A percentile compares a stretch with the other conserved stretches of the same genome.
Conservation (phyloP, 2,113 vertebrate genomes). For the Butastur rufipennis region DNA sequence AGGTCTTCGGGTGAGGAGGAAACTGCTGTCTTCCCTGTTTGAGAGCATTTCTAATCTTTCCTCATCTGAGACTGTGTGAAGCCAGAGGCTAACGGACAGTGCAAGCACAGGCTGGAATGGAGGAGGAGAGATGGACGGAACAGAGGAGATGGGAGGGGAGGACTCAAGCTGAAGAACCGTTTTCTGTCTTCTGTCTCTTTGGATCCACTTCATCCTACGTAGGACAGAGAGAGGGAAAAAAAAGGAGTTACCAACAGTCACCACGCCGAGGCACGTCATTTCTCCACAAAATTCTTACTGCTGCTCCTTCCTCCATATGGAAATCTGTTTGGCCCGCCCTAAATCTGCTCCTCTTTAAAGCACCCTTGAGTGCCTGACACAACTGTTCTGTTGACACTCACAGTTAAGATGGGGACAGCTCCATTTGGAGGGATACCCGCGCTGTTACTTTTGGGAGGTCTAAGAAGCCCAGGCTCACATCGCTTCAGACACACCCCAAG, state of each 20-base stretch:
- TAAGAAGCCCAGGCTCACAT: neutral
- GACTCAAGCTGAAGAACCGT: constrained; percentile 76
- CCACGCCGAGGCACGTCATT: neutral
- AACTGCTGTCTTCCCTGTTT: constrained; percentile 2
- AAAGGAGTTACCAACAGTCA: neutral
- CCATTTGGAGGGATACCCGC: neutral
- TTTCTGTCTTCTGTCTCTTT: constrained; percentile 83
- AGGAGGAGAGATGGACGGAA: constrained; percentile 50
- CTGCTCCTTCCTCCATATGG: neutral
- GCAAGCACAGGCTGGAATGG: constrained; percentile 62
- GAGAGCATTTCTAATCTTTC: constrained; percentile 44
- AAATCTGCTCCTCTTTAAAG: neutral
- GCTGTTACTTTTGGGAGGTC: neutral
- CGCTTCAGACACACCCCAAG: neutral
- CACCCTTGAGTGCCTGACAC: neutral
- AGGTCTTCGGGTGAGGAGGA: neutral
- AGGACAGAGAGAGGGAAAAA: neutral
- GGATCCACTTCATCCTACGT: constrained; percentile 78
- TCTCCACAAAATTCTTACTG: neutral
- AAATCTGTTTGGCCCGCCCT: neutral
- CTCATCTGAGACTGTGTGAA: constrained; percentile 57
- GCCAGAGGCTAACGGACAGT: constrained; percentile 49
- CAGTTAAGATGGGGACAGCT: rapidly evolving
- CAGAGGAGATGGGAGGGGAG: neutral
- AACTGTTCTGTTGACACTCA: neutral